Percentiles rank a stretch among this genome's conserved stretches.
phyloP scores from a whole-genome alignment of 2,797 vertebrate genomes.

The Neostethus bicornis region DNA sequence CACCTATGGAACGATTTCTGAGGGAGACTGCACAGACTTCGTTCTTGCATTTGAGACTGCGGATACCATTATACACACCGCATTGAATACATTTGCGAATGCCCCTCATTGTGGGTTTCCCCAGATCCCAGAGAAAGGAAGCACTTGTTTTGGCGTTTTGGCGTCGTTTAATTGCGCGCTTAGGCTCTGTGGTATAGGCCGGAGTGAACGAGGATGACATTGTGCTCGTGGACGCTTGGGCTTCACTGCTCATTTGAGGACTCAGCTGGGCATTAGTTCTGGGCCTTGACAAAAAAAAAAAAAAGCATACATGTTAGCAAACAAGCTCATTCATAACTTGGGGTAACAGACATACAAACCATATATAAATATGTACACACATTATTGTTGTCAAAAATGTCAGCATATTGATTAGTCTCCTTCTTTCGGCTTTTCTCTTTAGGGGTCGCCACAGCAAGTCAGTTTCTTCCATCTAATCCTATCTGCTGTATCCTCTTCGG shows the following conservation, averaged over 20 bases:
- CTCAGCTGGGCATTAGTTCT: not conserved
- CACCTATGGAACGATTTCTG: constrained; percentile 73
- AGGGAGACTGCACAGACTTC: constrained; percentile 89
- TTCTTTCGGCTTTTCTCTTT: too few relatives aligned
- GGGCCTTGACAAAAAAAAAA: constrained; percentile 17
- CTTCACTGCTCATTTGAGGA: constrained; percentile 60
- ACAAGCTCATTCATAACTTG: too few relatives aligned
- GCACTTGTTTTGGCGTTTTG: constrained; percentile 78
- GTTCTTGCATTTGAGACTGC: constrained; percentile 95
- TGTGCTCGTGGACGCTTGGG: constrained; percentile 17
- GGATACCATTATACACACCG: constrained; percentile 92
- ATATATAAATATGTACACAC: too few relatives aligned
- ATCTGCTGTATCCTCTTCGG: too few relatives aligned
- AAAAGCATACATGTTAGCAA: not conserved
- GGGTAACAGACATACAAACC: too few relatives aligned
- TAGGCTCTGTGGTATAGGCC: constrained; percentile 22
- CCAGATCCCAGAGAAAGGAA: constrained; percentile 89
- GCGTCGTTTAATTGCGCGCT: constrained; percentile 52
- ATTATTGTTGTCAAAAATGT: too few relatives aligned
- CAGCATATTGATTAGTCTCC: too few relatives aligned
- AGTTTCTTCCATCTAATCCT: too few relatives aligned
- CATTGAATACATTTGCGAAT: constrained; percentile 91
- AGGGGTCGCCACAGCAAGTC: too few relatives aligned
- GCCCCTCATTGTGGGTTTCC: constrained; percentile 89
- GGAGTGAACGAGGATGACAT: constrained; percentile 20